A percentile compares a stretch with the other conserved stretches of the same genome.
phyloP scores from a whole-genome alignment of 2,113 vertebrate genomes.

The Drymodes brunneopygia region DNA sequence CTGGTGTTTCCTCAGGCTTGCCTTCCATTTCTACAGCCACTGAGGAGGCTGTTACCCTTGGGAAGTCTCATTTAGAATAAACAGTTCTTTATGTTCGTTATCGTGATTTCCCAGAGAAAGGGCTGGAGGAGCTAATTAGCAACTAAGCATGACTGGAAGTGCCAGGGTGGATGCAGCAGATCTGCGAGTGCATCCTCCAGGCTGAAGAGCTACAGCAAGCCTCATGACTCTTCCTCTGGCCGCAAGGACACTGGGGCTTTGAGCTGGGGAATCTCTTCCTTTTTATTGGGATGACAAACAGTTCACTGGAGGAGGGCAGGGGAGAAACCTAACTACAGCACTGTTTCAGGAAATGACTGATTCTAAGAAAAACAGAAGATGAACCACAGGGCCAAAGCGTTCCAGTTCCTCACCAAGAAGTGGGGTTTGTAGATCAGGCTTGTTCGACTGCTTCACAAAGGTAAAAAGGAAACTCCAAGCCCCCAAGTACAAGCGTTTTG shows the following conservation, averaged over 20 bases:
- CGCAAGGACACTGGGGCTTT: not conserved
- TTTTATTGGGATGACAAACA: not conserved
- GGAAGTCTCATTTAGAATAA: conserved; percentile 55
- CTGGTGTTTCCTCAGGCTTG: conserved; percentile 48
- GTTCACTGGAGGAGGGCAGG: not conserved
- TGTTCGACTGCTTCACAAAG: accelerated
- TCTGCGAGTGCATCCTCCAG: not conserved
- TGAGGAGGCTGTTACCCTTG: conserved; percentile 40
- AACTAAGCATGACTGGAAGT: not conserved
- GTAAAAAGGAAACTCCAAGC: not conserved
- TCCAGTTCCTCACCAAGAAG: not conserved
- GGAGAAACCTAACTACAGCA: not conserved
- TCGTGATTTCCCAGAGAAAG: conserved; percentile 7
- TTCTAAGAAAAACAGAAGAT: not conserved
- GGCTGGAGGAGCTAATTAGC: conserved; percentile 20
- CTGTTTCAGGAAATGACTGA: not conserved
- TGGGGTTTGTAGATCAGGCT: not conserved
- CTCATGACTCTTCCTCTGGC: not conserved
- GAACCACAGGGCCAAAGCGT: not conserved
- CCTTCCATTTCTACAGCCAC: conserved; percentile 54
- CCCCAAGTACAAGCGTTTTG: not conserved
- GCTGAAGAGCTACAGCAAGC: not conserved
- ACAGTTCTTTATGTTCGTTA: conserved; percentile 37
- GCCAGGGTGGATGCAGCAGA: not conserved
- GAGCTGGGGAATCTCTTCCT: not conserved